Conservation (phyloP, 2,888 invertebrate species). For the Ligdia adustata region DNA sequence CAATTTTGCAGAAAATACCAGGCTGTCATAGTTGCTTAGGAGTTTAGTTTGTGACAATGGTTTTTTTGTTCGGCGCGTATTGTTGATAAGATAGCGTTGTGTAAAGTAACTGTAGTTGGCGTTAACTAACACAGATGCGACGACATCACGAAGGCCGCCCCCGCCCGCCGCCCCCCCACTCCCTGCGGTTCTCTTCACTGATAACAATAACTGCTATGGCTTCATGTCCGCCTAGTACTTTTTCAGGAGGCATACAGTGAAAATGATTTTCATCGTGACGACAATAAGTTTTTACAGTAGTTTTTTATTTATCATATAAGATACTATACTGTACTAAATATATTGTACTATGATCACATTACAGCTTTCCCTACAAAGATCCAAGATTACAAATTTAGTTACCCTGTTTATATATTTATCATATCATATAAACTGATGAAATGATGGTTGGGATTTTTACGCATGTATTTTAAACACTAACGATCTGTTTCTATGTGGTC, state of each 20-base stretch:
- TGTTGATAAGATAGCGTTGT: conserved; percentile 68
- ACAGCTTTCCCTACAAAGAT: no score
- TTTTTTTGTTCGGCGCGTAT: conserved; percentile 42
- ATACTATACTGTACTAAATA: no score
- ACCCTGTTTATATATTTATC: neutral
- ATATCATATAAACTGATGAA: no score
- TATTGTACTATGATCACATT: no score
- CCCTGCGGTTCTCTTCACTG: conserved; percentile 54
- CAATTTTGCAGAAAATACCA: conserved; percentile 57
- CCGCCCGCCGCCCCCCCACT: conserved; percentile 41
- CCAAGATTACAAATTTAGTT: no score
- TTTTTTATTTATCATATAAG: no score
- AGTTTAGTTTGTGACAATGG: conserved; percentile 45
- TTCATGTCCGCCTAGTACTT: conserved; percentile 77
- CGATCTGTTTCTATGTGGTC: no score
- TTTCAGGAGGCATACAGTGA: conserved; percentile 67
- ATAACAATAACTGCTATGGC: conserved; percentile 69
- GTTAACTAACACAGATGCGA: conserved; percentile 60
- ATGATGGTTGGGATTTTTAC: no score
- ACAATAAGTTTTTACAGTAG: conserved; percentile 32
- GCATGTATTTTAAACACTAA: no score
- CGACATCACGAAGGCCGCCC: conserved; percentile 60
- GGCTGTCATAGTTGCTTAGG: conserved; percentile 51
- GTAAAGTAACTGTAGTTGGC: conserved; percentile 55
- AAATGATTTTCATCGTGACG: conserved; percentile 65